These are phyloP conservation scores for Athetis lepigone DNA, from an alignment of 2,888 invertebrate genomes.

Conservation along the genomic window DNA sequence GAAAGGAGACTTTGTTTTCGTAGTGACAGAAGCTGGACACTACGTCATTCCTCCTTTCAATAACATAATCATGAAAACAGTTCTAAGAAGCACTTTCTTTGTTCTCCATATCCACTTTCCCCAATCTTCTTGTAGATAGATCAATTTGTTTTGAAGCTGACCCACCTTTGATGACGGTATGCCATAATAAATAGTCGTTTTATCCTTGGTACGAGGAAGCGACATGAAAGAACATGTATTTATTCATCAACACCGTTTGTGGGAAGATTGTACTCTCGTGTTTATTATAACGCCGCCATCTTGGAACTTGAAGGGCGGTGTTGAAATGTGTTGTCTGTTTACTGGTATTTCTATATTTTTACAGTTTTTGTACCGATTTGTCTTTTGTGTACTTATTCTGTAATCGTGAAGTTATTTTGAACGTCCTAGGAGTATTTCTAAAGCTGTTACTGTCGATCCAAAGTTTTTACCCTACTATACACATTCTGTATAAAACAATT, in stretches of 20 bases:
- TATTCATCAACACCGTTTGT: conserved; percentile 53
- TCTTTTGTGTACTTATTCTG: neutral
- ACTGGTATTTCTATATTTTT: conserved; percentile 16
- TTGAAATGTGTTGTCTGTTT: conserved; percentile 24
- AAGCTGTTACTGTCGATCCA: no score
- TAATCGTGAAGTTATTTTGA: no score
- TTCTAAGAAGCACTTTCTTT: neutral
- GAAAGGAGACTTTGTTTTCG: no score
- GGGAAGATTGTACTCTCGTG: conserved; percentile 33
- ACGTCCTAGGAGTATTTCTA: no score
- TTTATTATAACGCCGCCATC: conserved; percentile 29
- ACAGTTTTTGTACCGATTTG: neutral
- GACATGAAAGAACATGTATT: conserved; percentile 59
- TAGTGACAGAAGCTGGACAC: no score
- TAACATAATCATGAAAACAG: no score
- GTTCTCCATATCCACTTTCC: conserved; percentile 34
- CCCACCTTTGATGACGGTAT: conserved; percentile 66
- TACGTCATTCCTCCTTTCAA: no score
- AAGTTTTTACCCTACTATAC: no score
- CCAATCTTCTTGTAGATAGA: conserved; percentile 47
- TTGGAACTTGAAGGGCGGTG: conserved; percentile 35
- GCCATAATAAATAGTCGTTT: conserved; percentile 64
- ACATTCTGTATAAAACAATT: no score
- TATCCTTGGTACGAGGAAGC: conserved; percentile 56
- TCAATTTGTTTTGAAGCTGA: conserved; percentile 65